Evolutionary conservation across 2,113 vertebrate genomes (phyloP).

Genomic region (Muscicapa adusta): DNA sequence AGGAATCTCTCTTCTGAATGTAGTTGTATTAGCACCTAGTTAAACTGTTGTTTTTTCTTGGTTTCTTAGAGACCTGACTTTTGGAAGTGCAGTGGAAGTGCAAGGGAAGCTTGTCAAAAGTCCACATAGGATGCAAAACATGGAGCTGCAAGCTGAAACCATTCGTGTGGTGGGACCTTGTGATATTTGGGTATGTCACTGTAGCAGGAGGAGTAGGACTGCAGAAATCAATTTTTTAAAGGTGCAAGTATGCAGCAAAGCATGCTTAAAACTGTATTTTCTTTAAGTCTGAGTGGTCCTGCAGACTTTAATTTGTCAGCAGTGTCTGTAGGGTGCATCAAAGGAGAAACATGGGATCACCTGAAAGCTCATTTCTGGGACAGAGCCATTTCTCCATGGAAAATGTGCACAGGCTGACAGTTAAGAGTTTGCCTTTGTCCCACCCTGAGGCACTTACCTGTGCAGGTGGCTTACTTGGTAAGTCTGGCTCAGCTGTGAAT

Average conservation of each 20-base stretch:
- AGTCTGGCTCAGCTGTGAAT: background rate
- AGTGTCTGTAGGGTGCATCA: background rate
- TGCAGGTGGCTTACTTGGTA: background rate
- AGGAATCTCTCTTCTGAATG: background rate
- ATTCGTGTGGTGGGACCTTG: conserved; percentile 85
- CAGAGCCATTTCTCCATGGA: background rate
- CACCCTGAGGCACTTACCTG: background rate
- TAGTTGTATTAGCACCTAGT: background rate
- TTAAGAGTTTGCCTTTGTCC: background rate
- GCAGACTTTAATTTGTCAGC: background rate
- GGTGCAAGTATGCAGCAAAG: background rate
- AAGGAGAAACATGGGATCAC: background rate
- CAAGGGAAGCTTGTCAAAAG: conserved; percentile 84
- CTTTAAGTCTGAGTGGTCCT: background rate
- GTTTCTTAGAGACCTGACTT: conserved; percentile 75
- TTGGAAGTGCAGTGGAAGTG: conserved; percentile 89
- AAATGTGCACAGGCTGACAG: background rate
- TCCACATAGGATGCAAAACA: conserved; percentile 76
- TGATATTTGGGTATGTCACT: conserved; percentile 77
- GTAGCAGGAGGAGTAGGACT: background rate
- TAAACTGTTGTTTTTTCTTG: background rate
- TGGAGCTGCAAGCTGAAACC: conserved; percentile 84
- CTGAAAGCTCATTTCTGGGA: background rate
- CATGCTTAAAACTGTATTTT: background rate
- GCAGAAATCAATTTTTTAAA: background rate